Percentiles rank a stretch among this genome's conserved stretches.
phyloP scores from a whole-genome alignment of 2,888 invertebrate species.

The Himalopsyche tibetana region DNA sequence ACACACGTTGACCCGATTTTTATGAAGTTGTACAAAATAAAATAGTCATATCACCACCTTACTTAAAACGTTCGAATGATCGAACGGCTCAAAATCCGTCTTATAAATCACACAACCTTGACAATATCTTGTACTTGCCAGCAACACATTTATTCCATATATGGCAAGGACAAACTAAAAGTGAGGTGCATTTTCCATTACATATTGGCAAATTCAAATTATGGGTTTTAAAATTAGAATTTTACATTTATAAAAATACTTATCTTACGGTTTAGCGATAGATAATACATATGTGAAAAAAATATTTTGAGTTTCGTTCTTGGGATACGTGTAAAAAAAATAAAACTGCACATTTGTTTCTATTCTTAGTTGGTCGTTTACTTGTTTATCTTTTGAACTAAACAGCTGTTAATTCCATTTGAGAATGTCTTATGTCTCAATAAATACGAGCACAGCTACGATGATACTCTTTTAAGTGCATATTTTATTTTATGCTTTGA shows the following conservation, averaged over 20 bases:
- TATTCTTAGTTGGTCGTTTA: background rate
- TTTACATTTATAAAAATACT: background rate
- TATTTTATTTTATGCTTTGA: background rate
- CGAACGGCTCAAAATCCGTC: background rate
- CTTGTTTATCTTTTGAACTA: background rate
- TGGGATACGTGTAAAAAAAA: background rate
- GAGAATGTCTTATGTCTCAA: conserved; percentile 15
- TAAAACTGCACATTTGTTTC: background rate
- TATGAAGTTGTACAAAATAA: too few species aligned
- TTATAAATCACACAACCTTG: background rate
- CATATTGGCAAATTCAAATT: background rate
- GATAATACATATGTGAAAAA: background rate
- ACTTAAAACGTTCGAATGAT: background rate
- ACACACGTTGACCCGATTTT: too few species aligned
- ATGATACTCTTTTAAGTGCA: background rate
- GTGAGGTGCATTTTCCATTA: conserved; percentile 23
- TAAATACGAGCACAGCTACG: background rate
- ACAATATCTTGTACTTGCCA: background rate
- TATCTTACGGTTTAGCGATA: background rate
- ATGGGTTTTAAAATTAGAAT: background rate
- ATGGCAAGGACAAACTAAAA: conserved; percentile 22
- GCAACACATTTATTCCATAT: conserved; percentile 28
- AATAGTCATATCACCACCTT: too few species aligned
- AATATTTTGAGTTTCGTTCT: background rate
- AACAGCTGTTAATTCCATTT: conserved; percentile 28